These are phyloP conservation scores for Recurvirostra avosetta DNA, from an alignment of 2,113 vertebrate species.

Conservation along the genomic window DNA sequence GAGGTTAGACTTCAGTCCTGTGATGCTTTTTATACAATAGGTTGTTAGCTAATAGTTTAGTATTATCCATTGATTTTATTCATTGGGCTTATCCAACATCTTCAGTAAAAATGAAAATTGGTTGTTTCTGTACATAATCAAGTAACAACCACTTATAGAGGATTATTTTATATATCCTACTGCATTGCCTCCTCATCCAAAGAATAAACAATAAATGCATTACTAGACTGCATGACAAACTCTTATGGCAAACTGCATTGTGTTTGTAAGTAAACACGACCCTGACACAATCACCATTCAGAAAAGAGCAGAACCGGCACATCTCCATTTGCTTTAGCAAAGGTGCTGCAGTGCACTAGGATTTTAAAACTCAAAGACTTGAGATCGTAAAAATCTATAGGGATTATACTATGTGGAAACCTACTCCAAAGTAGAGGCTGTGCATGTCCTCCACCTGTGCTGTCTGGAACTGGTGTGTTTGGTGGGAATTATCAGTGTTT, in stretches of 20 bases:
- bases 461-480: not conserved
- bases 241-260: not conserved
- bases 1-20: not conserved
- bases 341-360: not conserved
- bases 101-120: not conserved
- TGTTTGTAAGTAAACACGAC: not conserved
- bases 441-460: not conserved
- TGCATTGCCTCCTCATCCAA: not conserved
- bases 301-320: not conserved
- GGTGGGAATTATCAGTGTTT: not conserved
- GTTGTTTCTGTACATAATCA: not conserved
- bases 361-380: not conserved
- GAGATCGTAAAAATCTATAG: not conserved
- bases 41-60: not conserved
- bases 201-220: not conserved
- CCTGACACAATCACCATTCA: not conserved
- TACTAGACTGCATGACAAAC: not conserved
- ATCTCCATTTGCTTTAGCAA: not conserved
- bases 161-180: not conserved
- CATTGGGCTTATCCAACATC: not conserved
- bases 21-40: not conserved
- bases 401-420: not conserved
- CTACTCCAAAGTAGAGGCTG: not conserved
- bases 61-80: not conserved
- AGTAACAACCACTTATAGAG: not conserved